These are phyloP conservation scores for Torymus aiolomorphi DNA, from an alignment of 2,888 invertebrate genomes.

Conservation along the genomic window DNA sequence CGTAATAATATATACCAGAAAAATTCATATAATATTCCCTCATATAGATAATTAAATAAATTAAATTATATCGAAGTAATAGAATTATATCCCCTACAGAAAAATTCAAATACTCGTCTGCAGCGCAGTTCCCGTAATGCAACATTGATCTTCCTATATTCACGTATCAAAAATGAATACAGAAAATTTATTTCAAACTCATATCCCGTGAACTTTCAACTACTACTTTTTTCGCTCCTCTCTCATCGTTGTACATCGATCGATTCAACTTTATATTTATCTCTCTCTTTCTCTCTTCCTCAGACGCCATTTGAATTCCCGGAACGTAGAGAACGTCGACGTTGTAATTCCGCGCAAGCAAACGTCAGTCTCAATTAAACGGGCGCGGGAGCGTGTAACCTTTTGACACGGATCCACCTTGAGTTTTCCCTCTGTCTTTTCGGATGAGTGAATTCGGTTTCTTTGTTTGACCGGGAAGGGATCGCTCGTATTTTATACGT, in stretches of 20 bases:
- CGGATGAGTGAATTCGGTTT: constrained; percentile 17
- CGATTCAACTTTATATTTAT: constrained; percentile 26
- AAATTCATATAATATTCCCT: too few relatives aligned
- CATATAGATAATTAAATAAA: too few relatives aligned
- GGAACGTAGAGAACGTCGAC: background rate
- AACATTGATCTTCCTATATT: too few relatives aligned
- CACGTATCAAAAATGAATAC: too few relatives aligned
- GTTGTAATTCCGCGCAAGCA: constrained; percentile 29
- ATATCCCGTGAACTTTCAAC: background rate
- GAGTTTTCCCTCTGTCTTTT: background rate
- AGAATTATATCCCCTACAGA: too few relatives aligned
- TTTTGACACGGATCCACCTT: constrained; percentile 35
- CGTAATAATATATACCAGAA: too few relatives aligned
- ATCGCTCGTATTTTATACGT: too few relatives aligned
- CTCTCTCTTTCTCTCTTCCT: background rate
- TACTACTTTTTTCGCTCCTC: background rate
- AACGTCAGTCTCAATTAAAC: constrained; percentile 40
- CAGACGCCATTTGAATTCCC: constrained; percentile 14
- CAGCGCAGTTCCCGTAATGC: too few relatives aligned
- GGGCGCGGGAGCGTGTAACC: constrained; percentile 8
- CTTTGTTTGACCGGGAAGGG: too few relatives aligned
- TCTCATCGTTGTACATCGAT: background rate
- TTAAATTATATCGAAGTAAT: too few relatives aligned
- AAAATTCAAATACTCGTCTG: too few relatives aligned
- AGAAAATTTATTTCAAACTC: background rate